These are phyloP conservation scores for Dugesia japonica DNA, from an alignment of 2,888 invertebrate species.

Conservation along the genomic window DNA sequence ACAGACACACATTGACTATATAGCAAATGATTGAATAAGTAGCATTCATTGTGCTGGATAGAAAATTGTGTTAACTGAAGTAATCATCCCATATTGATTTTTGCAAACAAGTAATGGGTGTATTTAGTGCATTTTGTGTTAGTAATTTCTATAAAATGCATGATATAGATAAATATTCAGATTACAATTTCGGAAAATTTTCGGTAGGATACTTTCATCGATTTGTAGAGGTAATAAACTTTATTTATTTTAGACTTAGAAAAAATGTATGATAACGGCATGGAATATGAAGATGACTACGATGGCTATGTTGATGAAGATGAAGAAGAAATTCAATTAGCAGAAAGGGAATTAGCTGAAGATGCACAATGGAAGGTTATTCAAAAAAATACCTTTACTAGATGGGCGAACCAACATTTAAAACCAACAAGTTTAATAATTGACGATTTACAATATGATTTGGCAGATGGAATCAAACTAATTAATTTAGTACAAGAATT, in stretches of 20 bases:
- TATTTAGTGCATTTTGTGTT: neutral
- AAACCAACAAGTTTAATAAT: slow-evolving; percentile 64
- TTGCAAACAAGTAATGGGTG: neutral
- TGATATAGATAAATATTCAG: neutral
- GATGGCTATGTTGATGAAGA: slow-evolving; percentile 39
- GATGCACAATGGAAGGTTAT: slow-evolving; percentile 83
- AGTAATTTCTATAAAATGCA: neutral
- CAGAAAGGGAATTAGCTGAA: slow-evolving; percentile 66
- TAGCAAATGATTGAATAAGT: no score
- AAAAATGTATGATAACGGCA: slow-evolving; percentile 11
- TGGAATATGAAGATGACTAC: slow-evolving; percentile 36
- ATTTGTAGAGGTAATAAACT: neutral
- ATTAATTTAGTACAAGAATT: slow-evolving; percentile 58
- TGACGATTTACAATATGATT: slow-evolving; percentile 64
- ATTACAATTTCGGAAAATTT: neutral
- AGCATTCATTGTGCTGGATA: no score
- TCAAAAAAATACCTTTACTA: slow-evolving; percentile 78
- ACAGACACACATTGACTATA: no score
- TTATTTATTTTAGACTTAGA: neutral
- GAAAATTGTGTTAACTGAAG: slow-evolving; percentile 1
- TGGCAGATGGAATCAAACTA: slow-evolving; percentile 64
- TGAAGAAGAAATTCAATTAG: slow-evolving; percentile 35
- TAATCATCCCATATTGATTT: slow-evolving; percentile 20
- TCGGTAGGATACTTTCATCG: neutral
- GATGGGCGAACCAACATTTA: slow-evolving; percentile 79